Evolutionary conservation across 2,113 vertebrate species (phyloP).

Genomic region (Mirounga angustirostris): DNA sequence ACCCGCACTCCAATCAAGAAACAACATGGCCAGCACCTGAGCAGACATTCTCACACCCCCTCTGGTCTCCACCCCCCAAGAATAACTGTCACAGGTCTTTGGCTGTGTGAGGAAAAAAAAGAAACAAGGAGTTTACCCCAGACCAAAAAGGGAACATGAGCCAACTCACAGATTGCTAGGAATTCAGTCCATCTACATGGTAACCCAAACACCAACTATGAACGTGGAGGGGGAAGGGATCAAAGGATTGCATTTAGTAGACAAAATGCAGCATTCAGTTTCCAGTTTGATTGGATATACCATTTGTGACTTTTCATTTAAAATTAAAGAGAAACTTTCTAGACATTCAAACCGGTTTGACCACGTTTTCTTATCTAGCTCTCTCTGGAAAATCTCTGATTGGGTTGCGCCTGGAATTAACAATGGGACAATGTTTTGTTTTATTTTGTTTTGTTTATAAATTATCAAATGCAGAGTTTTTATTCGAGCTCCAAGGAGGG

Average conservation of each 20-base stretch:
- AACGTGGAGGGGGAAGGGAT: not conserved
- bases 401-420: slow-evolving; percentile 30
- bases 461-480: too few relatives aligned
- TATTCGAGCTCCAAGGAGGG: not conserved
- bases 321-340: slow-evolving; percentile 50
- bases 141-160: not conserved
- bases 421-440: not conserved
- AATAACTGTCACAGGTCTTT: not conserved
- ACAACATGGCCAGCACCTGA: not conserved
- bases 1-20: not conserved
- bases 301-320: slow-evolving; percentile 48
- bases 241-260: slow-evolving; percentile 19
- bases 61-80: not conserved
- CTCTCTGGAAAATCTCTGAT: slow-evolving; percentile 24
- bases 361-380: slow-evolving; percentile 30
- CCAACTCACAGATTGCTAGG: not conserved
- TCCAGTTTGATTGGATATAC: not conserved
- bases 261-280: not conserved
- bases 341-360: slow-evolving; percentile 54
- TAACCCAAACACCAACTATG: not conserved
- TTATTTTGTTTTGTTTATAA: too few relatives aligned
- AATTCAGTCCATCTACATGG: not conserved
- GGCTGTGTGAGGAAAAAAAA: not conserved
- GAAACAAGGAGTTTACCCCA: not conserved
- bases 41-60: not conserved